Evolutionary conservation across 1,140 invertebrate species (phyloP).

Genomic region (Elysia chlorotica): DNA sequence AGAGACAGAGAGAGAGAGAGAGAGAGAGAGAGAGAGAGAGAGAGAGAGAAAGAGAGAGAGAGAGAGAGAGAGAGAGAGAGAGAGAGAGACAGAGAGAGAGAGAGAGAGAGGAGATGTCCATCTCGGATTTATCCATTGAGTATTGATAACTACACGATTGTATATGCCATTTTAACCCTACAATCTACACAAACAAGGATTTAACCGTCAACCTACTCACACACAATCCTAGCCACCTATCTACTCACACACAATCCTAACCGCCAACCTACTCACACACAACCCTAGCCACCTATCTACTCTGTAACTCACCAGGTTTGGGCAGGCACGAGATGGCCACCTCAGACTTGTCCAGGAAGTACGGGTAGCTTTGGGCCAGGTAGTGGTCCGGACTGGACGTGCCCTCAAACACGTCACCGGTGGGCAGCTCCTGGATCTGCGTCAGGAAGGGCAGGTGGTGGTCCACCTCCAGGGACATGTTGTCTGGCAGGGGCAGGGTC

Average conservation of each 20-base stretch:
- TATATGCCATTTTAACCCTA: too few relatives aligned
- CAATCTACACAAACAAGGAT: too few relatives aligned
- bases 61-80: background rate
- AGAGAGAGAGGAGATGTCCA: background rate
- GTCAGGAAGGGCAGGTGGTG: too few relatives aligned
- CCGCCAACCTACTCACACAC: background rate
- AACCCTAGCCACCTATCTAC: background rate
- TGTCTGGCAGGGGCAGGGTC: too few relatives aligned
- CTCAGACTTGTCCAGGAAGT: slow-evolving; percentile 28
- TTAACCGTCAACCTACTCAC: too few relatives aligned
- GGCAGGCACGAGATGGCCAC: slow-evolving; percentile 50
- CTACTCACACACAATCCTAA: background rate
- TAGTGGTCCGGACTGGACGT: slow-evolving; percentile 31
- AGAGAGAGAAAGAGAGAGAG: background rate
- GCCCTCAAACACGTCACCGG: too few relatives aligned
- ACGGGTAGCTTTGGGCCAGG: slow-evolving; percentile 7
- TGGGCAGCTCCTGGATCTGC: too few relatives aligned
- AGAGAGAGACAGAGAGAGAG: slow-evolving; percentile 5
- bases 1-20: background rate
- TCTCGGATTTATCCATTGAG: too few relatives aligned
- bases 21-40: background rate
- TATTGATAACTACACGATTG: too few relatives aligned
- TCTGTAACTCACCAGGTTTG: slow-evolving; percentile 47
- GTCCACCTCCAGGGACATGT: too few relatives aligned
- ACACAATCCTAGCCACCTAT: background rate